A percentile compares a stretch with the other conserved stretches of the same genome.
Conservation (phyloP, 1,140 invertebrate species). For the Hycleus cichorii region DNA sequence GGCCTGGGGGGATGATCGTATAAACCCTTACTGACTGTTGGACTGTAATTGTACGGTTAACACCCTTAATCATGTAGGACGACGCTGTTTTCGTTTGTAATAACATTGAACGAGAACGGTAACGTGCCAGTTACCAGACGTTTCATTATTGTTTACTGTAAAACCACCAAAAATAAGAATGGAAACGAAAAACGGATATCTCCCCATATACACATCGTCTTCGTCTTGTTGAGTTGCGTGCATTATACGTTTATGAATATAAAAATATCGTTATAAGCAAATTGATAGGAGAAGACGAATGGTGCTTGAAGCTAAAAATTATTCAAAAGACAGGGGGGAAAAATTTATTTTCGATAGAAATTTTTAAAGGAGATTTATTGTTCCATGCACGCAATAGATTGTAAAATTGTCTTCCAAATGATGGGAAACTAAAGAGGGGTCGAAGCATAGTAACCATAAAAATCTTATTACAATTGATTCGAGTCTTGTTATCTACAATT, state of each 20-base stretch:
- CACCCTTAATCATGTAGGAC: slow-evolving; percentile 23
- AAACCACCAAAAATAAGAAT: too few species aligned
- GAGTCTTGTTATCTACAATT: too few species aligned
- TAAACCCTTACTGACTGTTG: slow-evolving; percentile 14
- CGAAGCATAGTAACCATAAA: too few species aligned
- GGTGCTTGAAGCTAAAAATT: too few species aligned
- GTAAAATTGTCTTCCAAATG: too few species aligned
- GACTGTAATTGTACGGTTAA: slow-evolving; percentile 20
- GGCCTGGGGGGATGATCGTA: slow-evolving; percentile 18
- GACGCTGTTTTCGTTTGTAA: slow-evolving; percentile 12
- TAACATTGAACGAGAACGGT: slow-evolving; percentile 14
- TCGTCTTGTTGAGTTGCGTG: slow-evolving; percentile 2
- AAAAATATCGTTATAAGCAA: slow-evolving; percentile 11
- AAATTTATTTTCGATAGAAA: too few species aligned
- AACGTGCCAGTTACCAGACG: slow-evolving; percentile 7
- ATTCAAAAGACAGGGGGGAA: too few species aligned
- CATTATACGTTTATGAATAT: slow-evolving; percentile 14
- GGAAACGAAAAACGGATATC: too few species aligned
- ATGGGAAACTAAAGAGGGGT: too few species aligned
- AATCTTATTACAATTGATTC: too few species aligned
- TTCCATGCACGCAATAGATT: too few species aligned
- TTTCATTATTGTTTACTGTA: background rate
- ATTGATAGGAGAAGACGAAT: slow-evolving; percentile 6
- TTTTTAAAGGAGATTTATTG: too few species aligned
- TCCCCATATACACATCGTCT: slow-evolving; percentile 1